A percentile compares a stretch with the other conserved stretches of the same genome.
These are phyloP conservation scores for Psilopogon haemacephalus DNA, from an alignment of 2,113 vertebrate species.

Conservation along the genomic window DNA sequence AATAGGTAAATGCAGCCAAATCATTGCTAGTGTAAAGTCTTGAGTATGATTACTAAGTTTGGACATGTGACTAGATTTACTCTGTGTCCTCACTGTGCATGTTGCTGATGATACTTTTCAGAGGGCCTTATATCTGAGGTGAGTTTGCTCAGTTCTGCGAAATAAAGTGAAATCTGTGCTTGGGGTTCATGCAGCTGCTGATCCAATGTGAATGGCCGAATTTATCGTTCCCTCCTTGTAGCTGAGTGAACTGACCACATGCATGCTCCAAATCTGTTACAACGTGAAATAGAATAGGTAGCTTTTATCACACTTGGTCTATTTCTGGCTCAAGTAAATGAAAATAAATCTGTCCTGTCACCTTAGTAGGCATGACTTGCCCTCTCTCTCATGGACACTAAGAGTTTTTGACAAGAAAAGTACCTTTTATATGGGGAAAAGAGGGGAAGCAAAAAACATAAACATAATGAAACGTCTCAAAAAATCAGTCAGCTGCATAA, in stretches of 20 bases:
- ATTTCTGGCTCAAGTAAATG: background rate
- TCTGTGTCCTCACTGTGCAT: background rate
- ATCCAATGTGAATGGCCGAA: background rate
- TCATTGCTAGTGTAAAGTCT: background rate
- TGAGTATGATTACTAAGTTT: background rate
- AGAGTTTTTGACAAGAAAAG: background rate
- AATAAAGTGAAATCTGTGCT: background rate
- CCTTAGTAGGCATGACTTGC: background rate
- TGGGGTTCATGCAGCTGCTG: background rate
- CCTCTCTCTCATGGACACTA: background rate
- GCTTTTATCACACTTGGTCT: background rate
- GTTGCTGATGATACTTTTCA: background rate
- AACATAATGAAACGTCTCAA: background rate
- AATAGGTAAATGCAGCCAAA: background rate
- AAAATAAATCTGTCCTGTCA: slow-evolving; percentile 11
- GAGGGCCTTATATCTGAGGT: background rate
- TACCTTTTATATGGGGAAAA: background rate
- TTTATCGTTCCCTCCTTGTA: background rate
- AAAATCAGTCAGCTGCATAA: fast-evolving
- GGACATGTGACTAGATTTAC: background rate
- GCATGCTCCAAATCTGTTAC: background rate
- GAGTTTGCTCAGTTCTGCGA: background rate
- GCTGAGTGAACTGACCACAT: background rate
- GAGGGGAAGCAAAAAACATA: background rate
- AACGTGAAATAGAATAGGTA: background rate